Base-by-base conservation (phyloP, 2,113 vertebrate species). In the Petaurus breviceps region DNA sequence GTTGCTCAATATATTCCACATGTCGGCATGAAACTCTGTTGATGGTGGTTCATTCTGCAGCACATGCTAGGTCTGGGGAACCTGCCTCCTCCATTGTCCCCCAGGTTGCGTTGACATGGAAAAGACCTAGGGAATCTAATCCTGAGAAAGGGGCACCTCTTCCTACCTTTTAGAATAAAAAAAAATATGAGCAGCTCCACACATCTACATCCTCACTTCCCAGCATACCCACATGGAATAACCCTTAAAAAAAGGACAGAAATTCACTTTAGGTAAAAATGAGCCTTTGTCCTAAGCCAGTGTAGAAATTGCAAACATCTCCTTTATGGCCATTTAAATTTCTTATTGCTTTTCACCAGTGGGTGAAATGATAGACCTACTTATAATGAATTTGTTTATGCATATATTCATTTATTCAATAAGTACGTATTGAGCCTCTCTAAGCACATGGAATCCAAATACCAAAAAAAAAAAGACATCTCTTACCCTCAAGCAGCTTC, bases 1-100 rank as follows among this genome's bases (percentile, higher is more conserved):
- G 84, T 90, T 95, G 26, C 54, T 97, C 94, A 94, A 57, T 96
- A 91, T 91, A 47, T 97, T 97, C 94, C 96, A 96, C 93, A 91
- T 96, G 97, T 96, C 51, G 54, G n/a, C n/a, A 3, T 55, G 92
- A 91, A 97, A 68, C 51, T 9, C 23, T 51, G 47, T 51, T 89
- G 93, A 49, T 37, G 93, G 51, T 6, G 84, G 92, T 94, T 90
- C 97, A 96, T 93, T 92, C 94, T 91, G 61, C 51, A 95, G 68
- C 92, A 94, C 93, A 91, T 95, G 91, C 68, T 92, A 93, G 53
- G 51, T 12, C 10, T 52, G 43, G 92, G 95, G 54, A 46, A 93
- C 91, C 90, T 93, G 89, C 96, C 47, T 47, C 90, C 96, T 96
- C 94, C 94, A 94, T 94, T 96, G 92, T 97, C 97, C 95, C 93